phyloP scores from a whole-genome alignment of 1,140 invertebrate species.

The Phymastichus coffea region DNA sequence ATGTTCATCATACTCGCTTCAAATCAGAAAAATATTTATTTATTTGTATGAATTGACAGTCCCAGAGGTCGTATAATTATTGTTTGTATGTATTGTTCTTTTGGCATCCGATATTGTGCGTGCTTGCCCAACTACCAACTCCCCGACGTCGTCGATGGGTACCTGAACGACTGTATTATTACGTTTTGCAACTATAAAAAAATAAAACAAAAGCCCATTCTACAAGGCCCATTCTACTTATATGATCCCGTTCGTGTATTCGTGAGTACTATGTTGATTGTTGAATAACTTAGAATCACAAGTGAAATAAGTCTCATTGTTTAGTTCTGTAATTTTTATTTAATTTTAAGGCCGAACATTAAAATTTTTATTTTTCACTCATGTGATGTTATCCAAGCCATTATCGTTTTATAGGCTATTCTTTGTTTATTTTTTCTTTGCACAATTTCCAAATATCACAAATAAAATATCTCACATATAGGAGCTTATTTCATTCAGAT shows the following conservation, averaged over 20 bases:
- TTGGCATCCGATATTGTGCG: slow-evolving; percentile 6
- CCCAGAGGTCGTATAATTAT: slow-evolving; percentile 14
- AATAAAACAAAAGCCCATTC: too few species aligned
- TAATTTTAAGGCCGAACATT: too few species aligned
- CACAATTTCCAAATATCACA: too few species aligned
- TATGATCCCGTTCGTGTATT: slow-evolving; percentile 7
- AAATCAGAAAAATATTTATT: not conserved
- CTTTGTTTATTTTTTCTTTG: too few species aligned
- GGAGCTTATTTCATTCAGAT: not conserved
- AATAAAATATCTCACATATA: not conserved
- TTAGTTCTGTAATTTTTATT: not conserved
- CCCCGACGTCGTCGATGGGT: too few species aligned
- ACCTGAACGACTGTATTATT: too few species aligned
- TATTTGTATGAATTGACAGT: not conserved
- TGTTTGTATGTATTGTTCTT: slow-evolving; percentile 11
- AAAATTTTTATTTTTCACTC: too few species aligned
- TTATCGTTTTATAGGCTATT: too few species aligned
- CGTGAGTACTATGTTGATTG: slow-evolving; percentile 22
- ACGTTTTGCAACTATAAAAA: slow-evolving; percentile 15
- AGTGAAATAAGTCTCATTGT: not conserved
- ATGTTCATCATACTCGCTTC: not conserved
- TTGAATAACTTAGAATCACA: not conserved
- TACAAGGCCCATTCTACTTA: slow-evolving; percentile 19
- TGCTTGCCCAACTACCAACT: too few species aligned
- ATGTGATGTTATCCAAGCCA: too few species aligned